A percentile compares a stretch with the other conserved stretches of the same genome.
Evolutionary conservation across 1,140 invertebrate genomes (phyloP).

Genomic region (Macrobrachium rosenbergii): DNA sequence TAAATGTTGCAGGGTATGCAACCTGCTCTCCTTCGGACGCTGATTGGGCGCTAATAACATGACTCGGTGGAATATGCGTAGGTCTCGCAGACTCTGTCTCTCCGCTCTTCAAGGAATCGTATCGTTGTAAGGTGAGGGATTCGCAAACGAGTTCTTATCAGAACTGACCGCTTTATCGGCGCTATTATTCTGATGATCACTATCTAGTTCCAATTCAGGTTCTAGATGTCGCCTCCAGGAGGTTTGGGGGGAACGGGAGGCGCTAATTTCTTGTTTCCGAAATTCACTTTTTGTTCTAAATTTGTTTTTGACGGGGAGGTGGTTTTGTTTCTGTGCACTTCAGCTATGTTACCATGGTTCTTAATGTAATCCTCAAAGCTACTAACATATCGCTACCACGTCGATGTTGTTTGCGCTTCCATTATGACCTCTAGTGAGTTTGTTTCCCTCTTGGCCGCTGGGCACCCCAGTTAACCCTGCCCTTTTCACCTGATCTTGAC

Average conservation of each 20-base stretch:
- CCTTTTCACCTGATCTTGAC: no score
- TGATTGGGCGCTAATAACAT: no score
- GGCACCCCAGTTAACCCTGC: no score
- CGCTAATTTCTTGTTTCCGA: background rate
- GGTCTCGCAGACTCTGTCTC: no score
- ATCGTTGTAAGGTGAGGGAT: no score
- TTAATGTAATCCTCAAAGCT: slow-evolving; percentile 48
- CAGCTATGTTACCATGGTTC: no score
- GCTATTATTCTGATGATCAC: background rate
- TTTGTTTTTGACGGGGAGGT: no score
- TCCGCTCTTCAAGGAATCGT: no score
- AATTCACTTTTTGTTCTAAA: background rate
- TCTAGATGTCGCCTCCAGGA: background rate
- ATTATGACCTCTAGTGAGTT: background rate
- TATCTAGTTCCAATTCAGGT: background rate
- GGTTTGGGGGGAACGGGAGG: slow-evolving; percentile 34
- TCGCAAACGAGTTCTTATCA: no score
- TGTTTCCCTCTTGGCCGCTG: background rate
- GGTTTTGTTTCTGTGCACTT: background rate
- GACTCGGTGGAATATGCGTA: no score
- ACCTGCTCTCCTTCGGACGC: no score
- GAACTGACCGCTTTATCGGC: background rate
- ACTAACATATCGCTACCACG: slow-evolving; percentile 40
- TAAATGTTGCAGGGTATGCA: no score
- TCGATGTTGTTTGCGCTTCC: slow-evolving; percentile 32